Base-by-base conservation (phyloP, 2,113 vertebrate species). In the Austrofundulus limnaeus region DNA sequence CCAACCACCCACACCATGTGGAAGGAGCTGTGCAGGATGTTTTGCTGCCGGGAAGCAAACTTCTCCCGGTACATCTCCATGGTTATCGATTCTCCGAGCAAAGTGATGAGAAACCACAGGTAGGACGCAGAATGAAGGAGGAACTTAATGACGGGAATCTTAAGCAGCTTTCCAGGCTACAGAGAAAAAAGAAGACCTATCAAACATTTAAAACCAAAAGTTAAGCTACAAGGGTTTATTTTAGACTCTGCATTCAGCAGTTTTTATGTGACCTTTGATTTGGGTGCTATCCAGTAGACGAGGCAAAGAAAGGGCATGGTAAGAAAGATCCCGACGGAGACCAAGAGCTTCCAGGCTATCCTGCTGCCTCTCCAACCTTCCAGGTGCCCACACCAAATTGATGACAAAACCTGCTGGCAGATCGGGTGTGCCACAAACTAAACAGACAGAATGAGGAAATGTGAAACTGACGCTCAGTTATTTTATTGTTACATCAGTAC, bases 1-100 rank as follows among this genome's bases (percentile, higher is more conserved):
- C 94, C 95, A 16, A 93, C 90, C 41, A 97, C 95, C 95, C 95
- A 97, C 68, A 96, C 81, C 95, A 96, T 95, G 85, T 96, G 95
- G 52, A 96, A 85, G 5, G 95, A 96, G 57, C 84, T 96, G 77
- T 95, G 92, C 81, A 95, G 87, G 60, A 96, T 72, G 57, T 90
- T 91, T 79, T 94, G 93, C 41, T 93, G 86, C 21, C 94, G 87
- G 24, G 93, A 93, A 0, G 81, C 73, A 50, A 94, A 94, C 20
- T 57, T 78, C 1, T 88, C 92, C 9, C 93, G 81, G 70, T 93
- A 91, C 0, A 89, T 60, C 83, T 97, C 94, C 94, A 96, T 94
- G 16, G 88, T 88, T 57, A 96, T 85, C 1, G 95, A 96, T 60
- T 97, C 95, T 49, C 91, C 93, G 17, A 97, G 87, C 42, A 96